phyloP scores from a whole-genome alignment of 2,113 vertebrate species.

The Notechis scutatus region DNA sequence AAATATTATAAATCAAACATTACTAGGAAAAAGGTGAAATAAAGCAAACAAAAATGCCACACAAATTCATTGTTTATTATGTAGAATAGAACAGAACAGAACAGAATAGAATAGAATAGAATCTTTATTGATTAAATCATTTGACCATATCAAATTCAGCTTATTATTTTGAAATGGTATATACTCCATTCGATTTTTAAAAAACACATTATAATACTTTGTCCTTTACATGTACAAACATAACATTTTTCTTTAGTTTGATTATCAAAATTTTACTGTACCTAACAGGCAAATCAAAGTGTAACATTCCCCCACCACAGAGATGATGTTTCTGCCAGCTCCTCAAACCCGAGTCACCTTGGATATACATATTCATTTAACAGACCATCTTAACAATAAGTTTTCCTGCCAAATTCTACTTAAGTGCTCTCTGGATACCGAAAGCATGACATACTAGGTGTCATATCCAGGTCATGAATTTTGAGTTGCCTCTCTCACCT shows the following conservation, averaged over 20 bases:
- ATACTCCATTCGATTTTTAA: not conserved
- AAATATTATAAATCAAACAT: not conserved
- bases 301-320: not conserved
- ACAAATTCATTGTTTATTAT: not conserved
- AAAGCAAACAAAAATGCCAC: not conserved
- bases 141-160: not conserved
- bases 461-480: not conserved
- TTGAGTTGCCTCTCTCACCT: not conserved
- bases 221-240: not conserved
- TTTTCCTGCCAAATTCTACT: not conserved
- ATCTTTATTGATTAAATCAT: not conserved
- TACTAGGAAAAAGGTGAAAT: not conserved
- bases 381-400: not conserved
- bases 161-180: not conserved
- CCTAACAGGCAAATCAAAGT: not conserved
- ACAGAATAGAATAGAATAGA: too few relatives aligned
- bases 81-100: not conserved
- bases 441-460: not conserved
- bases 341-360: not conserved
- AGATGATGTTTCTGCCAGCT: not conserved
- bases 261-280: not conserved
- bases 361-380: not conserved
- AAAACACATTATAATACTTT: not conserved
- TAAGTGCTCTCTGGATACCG: not conserved
- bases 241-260: not conserved